Conservation (phyloP, 2,888 invertebrate genomes). For the Allacma fusca region DNA sequence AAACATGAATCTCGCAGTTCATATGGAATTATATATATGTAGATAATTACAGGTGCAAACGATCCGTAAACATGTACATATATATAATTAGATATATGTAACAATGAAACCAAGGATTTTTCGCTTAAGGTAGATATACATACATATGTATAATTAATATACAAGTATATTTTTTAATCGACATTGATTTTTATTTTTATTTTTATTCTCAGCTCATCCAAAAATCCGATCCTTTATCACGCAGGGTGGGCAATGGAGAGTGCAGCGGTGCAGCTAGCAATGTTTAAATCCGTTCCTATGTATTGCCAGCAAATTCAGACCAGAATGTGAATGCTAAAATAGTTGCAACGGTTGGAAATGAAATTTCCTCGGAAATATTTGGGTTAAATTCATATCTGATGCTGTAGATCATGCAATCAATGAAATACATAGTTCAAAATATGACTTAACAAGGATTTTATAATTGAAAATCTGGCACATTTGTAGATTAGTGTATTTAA, state of each 20-base stretch:
- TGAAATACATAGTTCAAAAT: too few species aligned
- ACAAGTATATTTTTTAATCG: neutral
- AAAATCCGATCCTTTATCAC: slow-evolving; percentile 3
- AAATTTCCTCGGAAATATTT: slow-evolving; percentile 30
- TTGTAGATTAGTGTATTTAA: too few species aligned
- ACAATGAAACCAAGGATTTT: too few species aligned
- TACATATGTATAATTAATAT: neutral
- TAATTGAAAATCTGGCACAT: too few species aligned
- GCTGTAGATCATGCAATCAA: too few species aligned
- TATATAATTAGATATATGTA: too few species aligned
- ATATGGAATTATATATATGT: too few species aligned
- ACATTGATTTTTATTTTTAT: neutral
- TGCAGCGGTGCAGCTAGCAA: neutral
- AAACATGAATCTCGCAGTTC: too few species aligned
- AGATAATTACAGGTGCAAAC: too few species aligned
- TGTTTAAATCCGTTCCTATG: neutral
- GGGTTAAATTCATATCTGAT: too few species aligned
- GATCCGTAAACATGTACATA: too few species aligned
- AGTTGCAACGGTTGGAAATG: slow-evolving; percentile 19
- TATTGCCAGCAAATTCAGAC: slow-evolving; percentile 7
- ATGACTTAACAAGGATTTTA: too few species aligned
- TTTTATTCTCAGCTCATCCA: neutral
- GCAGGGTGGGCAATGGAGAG: neutral
- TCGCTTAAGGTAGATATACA: neutral
- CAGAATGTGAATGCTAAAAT: slow-evolving; percentile 39